Conservation (phyloP, 2,113 vertebrate genomes). For the Seriola rivoliana region DNA sequence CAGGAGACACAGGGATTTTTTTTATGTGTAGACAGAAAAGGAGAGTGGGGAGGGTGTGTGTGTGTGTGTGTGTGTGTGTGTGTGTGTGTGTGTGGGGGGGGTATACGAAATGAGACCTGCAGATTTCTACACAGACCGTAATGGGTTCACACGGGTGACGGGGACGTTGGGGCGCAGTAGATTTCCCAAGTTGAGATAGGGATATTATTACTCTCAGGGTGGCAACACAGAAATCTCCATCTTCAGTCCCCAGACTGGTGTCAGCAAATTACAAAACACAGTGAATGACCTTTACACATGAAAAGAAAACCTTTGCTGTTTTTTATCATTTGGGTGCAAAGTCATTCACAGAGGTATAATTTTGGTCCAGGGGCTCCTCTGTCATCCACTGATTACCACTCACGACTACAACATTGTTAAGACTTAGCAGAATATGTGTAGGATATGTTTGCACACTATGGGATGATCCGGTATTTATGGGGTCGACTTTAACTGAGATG, state of each 20-base stretch:
- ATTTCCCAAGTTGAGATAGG: conserved; percentile 87
- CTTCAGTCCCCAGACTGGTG: conserved; percentile 81
- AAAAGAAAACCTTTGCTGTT: conserved; percentile 71
- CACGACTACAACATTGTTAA: conserved; percentile 38
- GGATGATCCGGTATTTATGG: conserved; percentile 59
- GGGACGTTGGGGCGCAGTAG: conserved; percentile 80
- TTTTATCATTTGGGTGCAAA: conserved; percentile 63
- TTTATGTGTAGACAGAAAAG: conserved; percentile 80
- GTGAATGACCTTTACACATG: conserved; percentile 82
- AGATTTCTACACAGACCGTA: conserved; percentile 83
- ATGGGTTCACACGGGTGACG: conserved; percentile 82
- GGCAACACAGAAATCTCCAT: conserved; percentile 85
- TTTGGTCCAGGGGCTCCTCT: conserved; percentile 61
- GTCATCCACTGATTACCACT: conserved; percentile 64
- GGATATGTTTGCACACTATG: conserved; percentile 29
- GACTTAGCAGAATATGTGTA: conserved; percentile 1
- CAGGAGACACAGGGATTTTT: conserved; percentile 78
- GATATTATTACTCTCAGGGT: conserved; percentile 85
- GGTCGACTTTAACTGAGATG: conserved; percentile 49
- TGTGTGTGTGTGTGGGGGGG: conserved; percentile 19
- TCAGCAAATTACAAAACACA: conserved; percentile 85
- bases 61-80: not conserved
- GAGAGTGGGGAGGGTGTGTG: conserved; percentile 26
- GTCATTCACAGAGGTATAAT: conserved; percentile 68
- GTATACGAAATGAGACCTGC: conserved; percentile 84